Conservation (phyloP, 2,113 vertebrate species). For the Halcyon senegalensis region DNA sequence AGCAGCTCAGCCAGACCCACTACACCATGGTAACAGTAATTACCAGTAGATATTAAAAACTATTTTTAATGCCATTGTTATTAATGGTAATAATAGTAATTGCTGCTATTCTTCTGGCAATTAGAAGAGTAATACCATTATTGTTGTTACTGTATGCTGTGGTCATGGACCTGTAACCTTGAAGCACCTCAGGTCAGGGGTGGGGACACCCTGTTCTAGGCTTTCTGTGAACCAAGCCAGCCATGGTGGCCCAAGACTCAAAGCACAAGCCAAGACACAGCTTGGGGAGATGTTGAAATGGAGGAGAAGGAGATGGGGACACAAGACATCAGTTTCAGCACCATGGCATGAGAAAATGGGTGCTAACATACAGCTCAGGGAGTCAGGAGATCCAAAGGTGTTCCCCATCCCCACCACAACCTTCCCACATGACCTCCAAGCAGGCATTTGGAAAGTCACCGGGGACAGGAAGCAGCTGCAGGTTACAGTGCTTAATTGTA, state of each 20-base stretch:
- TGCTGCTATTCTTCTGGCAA: not conserved
- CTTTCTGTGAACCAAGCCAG: not conserved
- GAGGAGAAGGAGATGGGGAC: not conserved
- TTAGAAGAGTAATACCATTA: not conserved
- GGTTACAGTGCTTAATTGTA: not conserved
- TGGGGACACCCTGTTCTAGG: not conserved
- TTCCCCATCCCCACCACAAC: not conserved
- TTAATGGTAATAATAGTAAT: not conserved
- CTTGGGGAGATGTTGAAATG: not conserved
- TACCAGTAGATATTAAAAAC: not conserved
- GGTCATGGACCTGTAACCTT: not conserved
- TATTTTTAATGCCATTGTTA: not conserved
- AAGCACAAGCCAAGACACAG: not conserved
- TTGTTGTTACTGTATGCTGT: not conserved
- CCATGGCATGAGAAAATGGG: not conserved
- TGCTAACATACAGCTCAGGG: rapidly evolving
- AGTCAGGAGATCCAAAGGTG: not conserved
- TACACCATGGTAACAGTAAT: not conserved
- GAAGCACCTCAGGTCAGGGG: not conserved
- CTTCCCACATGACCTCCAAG: not conserved
- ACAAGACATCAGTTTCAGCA: rapidly evolving
- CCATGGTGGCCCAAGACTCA: not conserved
- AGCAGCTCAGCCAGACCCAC: too few species aligned
- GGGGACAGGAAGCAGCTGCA: not conserved
- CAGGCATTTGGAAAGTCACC: not conserved